phyloP scores from a whole-genome alignment of 2,113 vertebrate species.

The Neoarius graeffei region DNA sequence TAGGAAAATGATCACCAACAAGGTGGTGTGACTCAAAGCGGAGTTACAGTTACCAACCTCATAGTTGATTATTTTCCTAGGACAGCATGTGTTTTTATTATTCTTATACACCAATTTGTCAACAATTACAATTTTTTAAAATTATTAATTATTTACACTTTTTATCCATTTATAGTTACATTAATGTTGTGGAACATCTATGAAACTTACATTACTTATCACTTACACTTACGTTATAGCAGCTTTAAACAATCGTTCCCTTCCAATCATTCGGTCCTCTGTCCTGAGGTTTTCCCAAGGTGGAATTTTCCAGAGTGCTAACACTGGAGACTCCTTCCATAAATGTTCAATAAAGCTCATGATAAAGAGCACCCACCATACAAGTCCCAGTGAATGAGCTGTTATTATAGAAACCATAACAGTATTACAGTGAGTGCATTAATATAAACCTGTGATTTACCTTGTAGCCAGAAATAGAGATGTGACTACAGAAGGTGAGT shows the following conservation, averaged over 20 bases:
- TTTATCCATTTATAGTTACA: neutral
- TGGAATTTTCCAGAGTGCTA: neutral
- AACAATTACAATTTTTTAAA: neutral
- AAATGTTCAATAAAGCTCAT: neutral
- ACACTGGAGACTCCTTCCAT: neutral
- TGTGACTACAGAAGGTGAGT: neutral
- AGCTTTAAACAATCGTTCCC: neutral
- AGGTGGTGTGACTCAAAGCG: neutral
- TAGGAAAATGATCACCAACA: neutral
- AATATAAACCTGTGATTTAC: too few species aligned
- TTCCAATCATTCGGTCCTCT: too few species aligned
- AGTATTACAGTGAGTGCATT: too few species aligned
- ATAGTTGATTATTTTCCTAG: neutral
- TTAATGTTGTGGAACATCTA: too few species aligned
- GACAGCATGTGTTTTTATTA: neutral
- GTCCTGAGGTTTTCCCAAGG: neutral
- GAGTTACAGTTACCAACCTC: neutral
- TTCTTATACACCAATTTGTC: neutral
- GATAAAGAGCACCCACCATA: neutral
- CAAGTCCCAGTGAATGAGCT: too few species aligned
- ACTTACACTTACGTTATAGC: neutral
- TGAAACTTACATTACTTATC: neutral
- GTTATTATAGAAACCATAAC: too few species aligned
- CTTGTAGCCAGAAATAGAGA: neutral
- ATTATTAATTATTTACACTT: neutral